Evolutionary conservation across 2,113 vertebrate genomes (phyloP).

Genomic region (Pampusana beccarii): DNA sequence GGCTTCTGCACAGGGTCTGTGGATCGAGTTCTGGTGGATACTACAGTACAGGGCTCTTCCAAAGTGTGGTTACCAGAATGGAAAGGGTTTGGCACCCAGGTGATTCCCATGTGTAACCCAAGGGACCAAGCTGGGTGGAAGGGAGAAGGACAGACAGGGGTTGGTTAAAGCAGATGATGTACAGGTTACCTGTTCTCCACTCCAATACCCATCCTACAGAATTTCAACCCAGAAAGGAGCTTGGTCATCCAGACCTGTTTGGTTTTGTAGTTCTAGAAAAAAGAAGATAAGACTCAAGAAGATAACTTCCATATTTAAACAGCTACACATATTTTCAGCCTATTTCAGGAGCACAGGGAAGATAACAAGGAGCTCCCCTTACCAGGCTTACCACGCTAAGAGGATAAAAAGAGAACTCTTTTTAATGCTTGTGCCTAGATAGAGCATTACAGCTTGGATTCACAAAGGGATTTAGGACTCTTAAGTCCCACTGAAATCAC

Average conservation of each 20-base stretch:
- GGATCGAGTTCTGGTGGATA: background rate
- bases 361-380: conserved; percentile 51
- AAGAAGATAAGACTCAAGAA: background rate
- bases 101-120: background rate
- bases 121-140: background rate
- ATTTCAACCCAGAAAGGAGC: background rate
- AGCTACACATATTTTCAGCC: conserved; percentile 38
- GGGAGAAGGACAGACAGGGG: background rate
- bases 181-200: background rate
- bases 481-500: conserved; percentile 54
- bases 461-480: conserved; percentile 61
- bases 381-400: conserved; percentile 59
- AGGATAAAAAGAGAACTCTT: conserved; percentile 61
- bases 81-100: background rate
- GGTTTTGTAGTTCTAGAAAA: background rate
- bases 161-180: background rate
- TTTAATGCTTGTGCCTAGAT: conserved; percentile 53
- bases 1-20: background rate
- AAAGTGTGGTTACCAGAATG: background rate
- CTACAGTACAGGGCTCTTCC: background rate
- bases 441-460: conserved; percentile 52
- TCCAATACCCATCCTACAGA: background rate
- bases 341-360: conserved; percentile 44
- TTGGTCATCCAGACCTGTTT: background rate
- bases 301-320: conserved; percentile 33